Evolutionary conservation across 2,113 vertebrate genomes (phyloP).

Genomic region (Fulmarus glacialis): DNA sequence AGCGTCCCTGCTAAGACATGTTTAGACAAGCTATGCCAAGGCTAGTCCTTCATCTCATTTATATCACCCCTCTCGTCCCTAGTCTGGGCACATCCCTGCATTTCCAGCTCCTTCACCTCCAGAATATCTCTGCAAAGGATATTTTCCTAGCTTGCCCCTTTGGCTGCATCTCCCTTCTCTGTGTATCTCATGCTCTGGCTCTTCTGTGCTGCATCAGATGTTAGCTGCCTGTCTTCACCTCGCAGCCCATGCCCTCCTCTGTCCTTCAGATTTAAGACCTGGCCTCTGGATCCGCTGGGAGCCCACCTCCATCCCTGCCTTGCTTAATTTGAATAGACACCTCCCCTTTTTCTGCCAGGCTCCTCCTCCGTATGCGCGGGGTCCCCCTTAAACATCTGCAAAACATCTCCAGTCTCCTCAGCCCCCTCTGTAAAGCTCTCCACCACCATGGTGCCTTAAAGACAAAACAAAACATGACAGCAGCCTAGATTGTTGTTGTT

Average conservation of each 20-base stretch:
- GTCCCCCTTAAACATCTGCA: conserved; percentile 41
- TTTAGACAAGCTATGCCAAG: neutral
- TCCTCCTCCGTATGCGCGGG: neutral
- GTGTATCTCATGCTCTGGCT: neutral
- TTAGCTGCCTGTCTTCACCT: neutral
- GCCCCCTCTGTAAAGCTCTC: neutral
- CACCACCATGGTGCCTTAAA: conserved; percentile 36
- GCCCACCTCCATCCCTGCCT: neutral
- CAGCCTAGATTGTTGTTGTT: conserved; percentile 45
- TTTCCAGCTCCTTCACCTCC: neutral
- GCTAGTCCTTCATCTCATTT: neutral
- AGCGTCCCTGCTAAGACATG: neutral
- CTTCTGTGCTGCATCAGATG: neutral
- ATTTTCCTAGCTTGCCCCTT: neutral
- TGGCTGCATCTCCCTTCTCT: neutral
- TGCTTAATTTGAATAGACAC: accelerated
- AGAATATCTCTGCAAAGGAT: neutral
- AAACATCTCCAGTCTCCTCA: conserved; percentile 28
- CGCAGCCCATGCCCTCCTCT: accelerated
- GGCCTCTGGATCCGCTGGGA: neutral
- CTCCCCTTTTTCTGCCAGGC: neutral
- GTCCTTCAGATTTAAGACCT: neutral
- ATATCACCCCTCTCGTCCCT: neutral
- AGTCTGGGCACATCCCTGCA: neutral
- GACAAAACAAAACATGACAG: conserved; percentile 57